Conservation (phyloP, 2,113 vertebrate genomes). For the Seriola quinqueradiata region DNA sequence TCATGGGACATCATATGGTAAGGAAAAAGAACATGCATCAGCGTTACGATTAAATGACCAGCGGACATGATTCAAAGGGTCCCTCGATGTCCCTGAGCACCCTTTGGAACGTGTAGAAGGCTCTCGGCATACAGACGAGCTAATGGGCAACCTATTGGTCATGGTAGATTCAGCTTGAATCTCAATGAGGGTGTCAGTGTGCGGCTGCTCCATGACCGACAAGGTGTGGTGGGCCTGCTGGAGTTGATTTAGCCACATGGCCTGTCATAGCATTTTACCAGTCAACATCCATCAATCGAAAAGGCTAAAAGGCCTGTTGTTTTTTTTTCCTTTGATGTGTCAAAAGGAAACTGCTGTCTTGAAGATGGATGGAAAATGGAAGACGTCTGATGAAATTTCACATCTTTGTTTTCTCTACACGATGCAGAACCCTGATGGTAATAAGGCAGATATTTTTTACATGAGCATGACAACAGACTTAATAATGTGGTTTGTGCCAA, state of each 20-base stretch:
- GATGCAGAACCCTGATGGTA: constrained; percentile 57
- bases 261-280: constrained; percentile 71
- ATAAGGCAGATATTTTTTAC: constrained; percentile 52
- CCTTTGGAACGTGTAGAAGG: constrained; percentile 77
- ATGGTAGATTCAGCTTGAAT: constrained; percentile 81
- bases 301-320: constrained; percentile 47
- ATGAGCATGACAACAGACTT: constrained; percentile 65
- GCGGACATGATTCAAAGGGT: constrained; percentile 76
- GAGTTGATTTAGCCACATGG: constrained; percentile 78
- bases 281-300: constrained; percentile 73
- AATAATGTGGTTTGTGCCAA: constrained; percentile 53
- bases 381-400: constrained; percentile 63
- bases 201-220: constrained; percentile 78
- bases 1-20: constrained; percentile 77
- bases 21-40: constrained; percentile 75
- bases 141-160: constrained; percentile 84
- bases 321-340: constrained; percentile 52
- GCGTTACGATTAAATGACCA: constrained; percentile 81
- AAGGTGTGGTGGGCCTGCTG: constrained; percentile 78
- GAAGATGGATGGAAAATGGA: constrained; percentile 50
- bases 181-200: constrained; percentile 81
- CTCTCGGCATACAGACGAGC: constrained; percentile 78
- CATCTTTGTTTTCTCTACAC: constrained; percentile 66
- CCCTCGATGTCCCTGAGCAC: constrained; percentile 71
- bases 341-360: constrained; percentile 43